Evolutionary conservation across 1,140 invertebrate genomes (phyloP), one percentile per base, ranked within the genome.

Genomic region (Macrobrachium nipponense): DNA sequence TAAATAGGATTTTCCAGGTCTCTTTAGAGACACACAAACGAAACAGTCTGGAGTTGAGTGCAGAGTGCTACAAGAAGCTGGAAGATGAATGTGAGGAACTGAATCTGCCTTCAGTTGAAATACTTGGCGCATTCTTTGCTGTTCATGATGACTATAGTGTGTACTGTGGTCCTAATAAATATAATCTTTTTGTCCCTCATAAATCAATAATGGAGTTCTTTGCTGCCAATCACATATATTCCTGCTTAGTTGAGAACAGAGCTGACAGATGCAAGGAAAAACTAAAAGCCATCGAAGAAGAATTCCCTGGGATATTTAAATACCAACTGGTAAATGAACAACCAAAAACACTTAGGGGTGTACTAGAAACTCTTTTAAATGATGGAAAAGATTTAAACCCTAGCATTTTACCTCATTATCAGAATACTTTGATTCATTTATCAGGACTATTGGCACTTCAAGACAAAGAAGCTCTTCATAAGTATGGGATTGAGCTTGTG

Each of bases 141-240:
- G 76, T 80, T 23, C 27, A 36, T 36, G 77, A 78, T 6, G 61
- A 58, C 51, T 51, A 12, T 8, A 60, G 76, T 60, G 11, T 79
- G 83, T 64, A 61, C 66, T 18, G 23, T 64, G 7, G 0, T 43
- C 76, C 76, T 3, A 70, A 59, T 36, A 72, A 18, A 60, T 18
- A 51, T 61, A 23, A 79, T 59, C 77, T 85, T 5, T 60, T 51
- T 73, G 76, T 72, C 5, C 83, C 75, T 59, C 83, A 85, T 66
- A 85, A 80, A 62, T 79, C 76, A 18, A 85, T 85, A 15, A 79
- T 85, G 76, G 83, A 85, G 70, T 85, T 85, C 44, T 85, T 78
- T 73, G 76, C 83, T 70, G 83, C 83, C 8, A 15, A 72, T 60
- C 12, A 20, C 44, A 70, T 85, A 72, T 43, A 70, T 14, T 14